These are phyloP conservation scores for Neomorphus geoffroyi DNA, from an alignment of 2,797 vertebrate species.

Conservation along the genomic window DNA sequence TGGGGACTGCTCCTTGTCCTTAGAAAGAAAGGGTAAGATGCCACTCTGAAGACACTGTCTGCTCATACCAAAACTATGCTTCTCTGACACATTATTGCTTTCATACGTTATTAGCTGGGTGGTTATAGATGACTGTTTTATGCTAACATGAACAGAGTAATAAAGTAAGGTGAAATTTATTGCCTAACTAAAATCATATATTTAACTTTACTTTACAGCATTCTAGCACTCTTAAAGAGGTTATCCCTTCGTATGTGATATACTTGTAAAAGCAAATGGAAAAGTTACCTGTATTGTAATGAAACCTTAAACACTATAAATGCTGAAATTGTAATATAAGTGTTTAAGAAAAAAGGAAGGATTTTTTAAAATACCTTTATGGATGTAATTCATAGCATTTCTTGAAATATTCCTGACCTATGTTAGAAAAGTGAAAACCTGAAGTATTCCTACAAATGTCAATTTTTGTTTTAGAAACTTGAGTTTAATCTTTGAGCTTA, in stretches of 20 bases:
- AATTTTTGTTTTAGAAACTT: neutral
- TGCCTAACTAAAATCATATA: neutral
- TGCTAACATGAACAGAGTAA: neutral
- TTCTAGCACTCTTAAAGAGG: neutral
- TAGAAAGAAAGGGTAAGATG: neutral
- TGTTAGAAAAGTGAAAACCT: neutral
- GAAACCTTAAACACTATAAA: neutral
- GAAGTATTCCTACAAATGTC: neutral
- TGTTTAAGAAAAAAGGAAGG: neutral
- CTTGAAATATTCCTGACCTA: neutral
- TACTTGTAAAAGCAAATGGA: neutral
- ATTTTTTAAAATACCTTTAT: neutral
- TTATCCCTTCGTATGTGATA: neutral
- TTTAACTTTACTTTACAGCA: neutral
- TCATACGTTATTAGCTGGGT: neutral
- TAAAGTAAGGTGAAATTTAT: constrained; percentile 3
- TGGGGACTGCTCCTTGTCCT: neutral
- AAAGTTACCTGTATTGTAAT: neutral
- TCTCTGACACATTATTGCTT: neutral
- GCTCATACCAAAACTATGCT: neutral
- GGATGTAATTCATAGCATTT: neutral
- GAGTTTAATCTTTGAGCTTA: neutral
- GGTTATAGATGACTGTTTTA: neutral
- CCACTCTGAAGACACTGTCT: neutral
- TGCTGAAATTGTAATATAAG: neutral